Conservation (phyloP, 2,797 vertebrate species). For the Knipowitschia caucasica region DNA sequence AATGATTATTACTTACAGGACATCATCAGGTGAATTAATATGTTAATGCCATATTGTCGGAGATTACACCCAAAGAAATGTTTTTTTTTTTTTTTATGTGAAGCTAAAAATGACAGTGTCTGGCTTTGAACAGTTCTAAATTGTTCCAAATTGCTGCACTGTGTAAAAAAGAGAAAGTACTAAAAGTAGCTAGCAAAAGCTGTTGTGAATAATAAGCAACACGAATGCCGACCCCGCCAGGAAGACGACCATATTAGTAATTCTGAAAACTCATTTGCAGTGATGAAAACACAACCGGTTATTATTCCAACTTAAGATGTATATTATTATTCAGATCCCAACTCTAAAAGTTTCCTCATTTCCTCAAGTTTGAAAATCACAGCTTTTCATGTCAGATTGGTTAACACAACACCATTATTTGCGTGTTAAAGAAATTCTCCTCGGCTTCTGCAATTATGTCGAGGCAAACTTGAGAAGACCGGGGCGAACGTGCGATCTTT, state of each 20-base stretch:
- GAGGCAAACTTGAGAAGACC: not conserved
- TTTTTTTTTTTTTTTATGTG: too few relatives aligned
- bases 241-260: not conserved
- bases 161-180: too few relatives aligned
- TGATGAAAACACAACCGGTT: not conserved
- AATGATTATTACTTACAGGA: too few relatives aligned
- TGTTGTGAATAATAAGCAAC: too few relatives aligned
- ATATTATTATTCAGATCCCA: not conserved
- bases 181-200: too few relatives aligned
- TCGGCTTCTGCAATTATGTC: not conserved
- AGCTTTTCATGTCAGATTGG: slow-evolving; percentile 1
- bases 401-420: not conserved
- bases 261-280: not conserved
- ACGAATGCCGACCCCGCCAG: not conserved
- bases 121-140: too few relatives aligned
- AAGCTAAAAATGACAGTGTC: too few relatives aligned
- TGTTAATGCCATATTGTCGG: too few relatives aligned
- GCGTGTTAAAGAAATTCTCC: not conserved
- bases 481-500: not conserved
- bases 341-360: not conserved
- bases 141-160: too few relatives aligned
- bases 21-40: too few relatives aligned
- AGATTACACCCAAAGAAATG: too few relatives aligned
- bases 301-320: not conserved
- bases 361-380: not conserved